Evolutionary conservation across 2,888 invertebrate genomes (phyloP), one percentile per base, ranked within the genome.

Genomic region (Andrena fulva): DNA sequence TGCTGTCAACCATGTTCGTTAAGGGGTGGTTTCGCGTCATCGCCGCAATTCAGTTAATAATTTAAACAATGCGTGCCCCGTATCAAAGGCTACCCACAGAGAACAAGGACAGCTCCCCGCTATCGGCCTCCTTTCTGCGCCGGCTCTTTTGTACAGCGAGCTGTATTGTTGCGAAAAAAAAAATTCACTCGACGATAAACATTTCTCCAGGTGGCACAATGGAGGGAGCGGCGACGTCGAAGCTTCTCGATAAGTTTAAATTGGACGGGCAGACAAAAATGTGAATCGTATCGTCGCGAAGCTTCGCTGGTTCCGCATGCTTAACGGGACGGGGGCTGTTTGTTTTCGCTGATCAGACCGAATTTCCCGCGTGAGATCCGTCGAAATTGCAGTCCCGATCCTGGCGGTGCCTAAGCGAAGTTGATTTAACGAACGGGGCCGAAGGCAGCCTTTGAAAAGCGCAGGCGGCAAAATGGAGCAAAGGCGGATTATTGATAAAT

Each of bases 401-500:
- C 29, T 12, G 20, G 50, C 60, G 8, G 8, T 63, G 1, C 33
- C n/a, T 27, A 2, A 12, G 6, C 48, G 35, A 63, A 42, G 77
- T 69, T 68, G 66, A 64, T 77, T 74, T 75, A 52, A 77, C 68
- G 42, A 54, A 33, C 63, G 8, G 8, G 12, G 71, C 42, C 78
- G 60, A 68, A 66, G 68, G 6, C 54, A 35, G 29, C 16, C 69
- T 31, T 59, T 64, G 59, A 60, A 64, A 52, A 29, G 24, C 68
- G 10, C 62, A 8, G 60, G 74, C 74, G 64, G 56, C 72, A 59
- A 68, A 69, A 81, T 63, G 73, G 67, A 70, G 56, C 33, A 66
- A 20, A 67, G 52, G 35, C 16, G 35, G 63, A 42, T 76, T 69
- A 62, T 82, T 54, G 86, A 59, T 62, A 77, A 50, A 60, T 77